Base-by-base conservation (phyloP, 1,140 invertebrate genomes). In the Asbolus verrucosus region DNA sequence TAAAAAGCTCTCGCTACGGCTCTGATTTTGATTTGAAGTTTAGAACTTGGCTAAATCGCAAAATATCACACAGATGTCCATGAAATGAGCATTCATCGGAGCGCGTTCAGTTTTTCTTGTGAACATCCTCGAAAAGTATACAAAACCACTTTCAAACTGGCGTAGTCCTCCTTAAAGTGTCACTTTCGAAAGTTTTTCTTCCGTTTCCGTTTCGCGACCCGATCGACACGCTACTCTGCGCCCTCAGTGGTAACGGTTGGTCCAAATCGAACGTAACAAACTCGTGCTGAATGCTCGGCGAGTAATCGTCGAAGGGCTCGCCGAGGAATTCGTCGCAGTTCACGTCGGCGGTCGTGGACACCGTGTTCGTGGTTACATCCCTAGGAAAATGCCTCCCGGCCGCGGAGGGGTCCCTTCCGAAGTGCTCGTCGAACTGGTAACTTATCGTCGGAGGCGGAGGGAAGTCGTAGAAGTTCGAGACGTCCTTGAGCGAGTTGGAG, bases 381-480 rank as follows among this genome's bases (percentile, higher is more conserved):
- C 81, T 74, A 0, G 81, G 79, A 43, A 82, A 78, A 81, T 82
- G 39, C 5, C 60, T 6, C 8, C 41, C 13, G 13, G 39, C 8
- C 18, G 6, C 6, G 1, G 5, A 6, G 15, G 16, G 1, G 50
- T 38, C 70, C 50, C 33, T 76, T 18, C 70, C 67, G 61, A 75
- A 77, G 39, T 72, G 71, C 39, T 78, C 76, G 38, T 79, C 76
- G 68, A 80, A 80, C 70, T 81, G 79, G 31, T 81, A 81, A 60
- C 78, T 79, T 71, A 81, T 81, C 67, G 80, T 81, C 8, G 84
- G 84, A 6, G 85, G 85, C 16, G 80, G 79, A 33, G 83, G 84
- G 68, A 86, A 86, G 13, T 86, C 86, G 70, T 86, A 87, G 13
- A 84, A 85, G 0, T 81, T 82, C 0, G 85, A 84, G 8, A 86